Base-by-base conservation (phyloP, 2,797 vertebrate species). In the Leptatherina wallacei region DNA sequence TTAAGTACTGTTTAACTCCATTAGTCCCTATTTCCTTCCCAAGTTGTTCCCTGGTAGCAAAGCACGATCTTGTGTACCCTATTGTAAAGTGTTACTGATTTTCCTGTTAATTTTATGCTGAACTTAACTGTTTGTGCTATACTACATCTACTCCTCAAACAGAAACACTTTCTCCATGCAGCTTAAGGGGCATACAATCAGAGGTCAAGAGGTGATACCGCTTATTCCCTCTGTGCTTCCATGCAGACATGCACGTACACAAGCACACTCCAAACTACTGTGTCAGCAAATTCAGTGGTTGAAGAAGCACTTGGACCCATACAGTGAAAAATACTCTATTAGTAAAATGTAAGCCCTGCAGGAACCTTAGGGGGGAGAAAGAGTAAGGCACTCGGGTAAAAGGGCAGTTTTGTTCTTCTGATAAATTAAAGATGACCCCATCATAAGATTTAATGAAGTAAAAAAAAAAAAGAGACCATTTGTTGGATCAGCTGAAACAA, bases 141-240 rank as follows among this genome's bases (percentile, higher is more conserved):
- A 24, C 51, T 51, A 44, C 3, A 14, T 12, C 51, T 29, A 11
- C 42, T 47, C 42, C 14, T 42, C 7, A 20, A 18, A 51, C 22
- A 38, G 27, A 36, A 40, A 55, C 36, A 29, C 13, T 67, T 35
- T 77, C 47, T 8, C n/a, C 14, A 59, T 78, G 29, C 16, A 70
- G 33, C 62, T 63, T 35, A 63, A 7, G 30, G 24, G 38, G 63
- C n/a, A 4, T 30, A 0, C 38, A 27, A 27, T 61, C 64, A 59
- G 3, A 69, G 38, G 68, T 75, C 32, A 74, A 13, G 11, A 75
- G 64, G 30, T 68, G 20, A 32, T 24, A 30, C 16, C 11, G 56
- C 47, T 49, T 13, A 40, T 29, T 12, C 14, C 35, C 12, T 52
- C 3, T 71, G 18, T 65, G 36, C 22, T 13, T 32, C 33, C 20